Conservation (phyloP, 2,113 vertebrate species). For the Megaceryle maxima region DNA sequence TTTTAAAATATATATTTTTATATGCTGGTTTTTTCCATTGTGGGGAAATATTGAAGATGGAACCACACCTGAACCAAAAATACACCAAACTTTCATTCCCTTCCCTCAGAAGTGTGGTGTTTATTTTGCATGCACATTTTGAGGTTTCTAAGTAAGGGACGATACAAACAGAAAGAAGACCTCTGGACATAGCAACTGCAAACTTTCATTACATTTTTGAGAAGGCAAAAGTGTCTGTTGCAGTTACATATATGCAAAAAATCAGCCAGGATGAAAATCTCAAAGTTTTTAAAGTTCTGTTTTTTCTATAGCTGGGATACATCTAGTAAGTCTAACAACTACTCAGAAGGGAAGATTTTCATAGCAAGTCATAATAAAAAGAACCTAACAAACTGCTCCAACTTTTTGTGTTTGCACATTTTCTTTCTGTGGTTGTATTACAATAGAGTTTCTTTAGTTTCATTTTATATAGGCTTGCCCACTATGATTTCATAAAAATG, state of each 20-base stretch:
- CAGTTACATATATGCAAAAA: neutral
- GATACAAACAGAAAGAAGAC: neutral
- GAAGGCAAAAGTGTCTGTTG: neutral
- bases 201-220: neutral
- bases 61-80: neutral
- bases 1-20: neutral
- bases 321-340: neutral
- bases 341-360: neutral
- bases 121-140: neutral
- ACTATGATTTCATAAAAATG: neutral
- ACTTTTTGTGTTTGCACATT: neutral
- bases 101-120: neutral
- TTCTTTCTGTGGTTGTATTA: neutral
- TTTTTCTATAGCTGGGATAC: neutral
- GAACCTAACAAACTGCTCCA: rapidly evolving
- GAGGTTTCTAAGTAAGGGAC: neutral
- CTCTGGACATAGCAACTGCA: neutral
- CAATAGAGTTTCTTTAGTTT: neutral
- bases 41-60: neutral
- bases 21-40: neutral
- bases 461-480: neutral
- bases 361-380: neutral
- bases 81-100: neutral
- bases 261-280: neutral
- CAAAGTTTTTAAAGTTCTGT: neutral